Evolutionary conservation across 2,113 vertebrate species (phyloP).

Genomic region (Eurypyga helias): DNA sequence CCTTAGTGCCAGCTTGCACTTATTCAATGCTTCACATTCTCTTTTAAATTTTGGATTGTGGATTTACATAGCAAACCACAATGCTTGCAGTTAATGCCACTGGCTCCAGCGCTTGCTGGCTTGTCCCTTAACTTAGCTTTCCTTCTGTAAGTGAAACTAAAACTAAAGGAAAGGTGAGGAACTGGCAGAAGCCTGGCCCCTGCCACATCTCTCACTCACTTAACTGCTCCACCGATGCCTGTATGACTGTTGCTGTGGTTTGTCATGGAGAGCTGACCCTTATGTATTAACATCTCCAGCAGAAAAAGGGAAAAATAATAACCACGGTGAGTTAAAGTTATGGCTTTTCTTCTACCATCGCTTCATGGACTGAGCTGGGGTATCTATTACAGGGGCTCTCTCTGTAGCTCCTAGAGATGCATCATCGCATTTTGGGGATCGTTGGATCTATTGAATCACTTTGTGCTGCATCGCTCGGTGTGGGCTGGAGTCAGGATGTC

Average conservation of each 20-base stretch:
- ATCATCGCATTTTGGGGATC: accelerated
- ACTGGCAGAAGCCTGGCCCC: not conserved
- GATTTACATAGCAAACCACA: not conserved
- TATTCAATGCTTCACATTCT: not conserved
- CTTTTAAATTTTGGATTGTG: not conserved
- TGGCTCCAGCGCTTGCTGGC: not conserved
- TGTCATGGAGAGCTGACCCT: not conserved
- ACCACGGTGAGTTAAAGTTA: not conserved
- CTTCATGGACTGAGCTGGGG: not conserved
- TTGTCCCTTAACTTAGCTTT: not conserved
- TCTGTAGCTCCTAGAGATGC: accelerated
- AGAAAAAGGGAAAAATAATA: not conserved
- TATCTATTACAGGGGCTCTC: not conserved
- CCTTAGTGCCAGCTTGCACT: not conserved
- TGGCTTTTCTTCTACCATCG: not conserved
- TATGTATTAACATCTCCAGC: not conserved
- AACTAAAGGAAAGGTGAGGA: not conserved
- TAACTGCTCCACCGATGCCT: not conserved
- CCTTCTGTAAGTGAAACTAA: not conserved
- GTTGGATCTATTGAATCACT: not conserved
- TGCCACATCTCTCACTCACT: not conserved
- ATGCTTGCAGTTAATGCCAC: not conserved
- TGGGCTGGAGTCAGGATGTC: not conserved
- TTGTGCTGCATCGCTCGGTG: not conserved
- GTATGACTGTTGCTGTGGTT: accelerated